A percentile compares a stretch with the other conserved stretches of the same genome.
phyloP scores from a whole-genome alignment of 2,113 vertebrate genomes.

The Ondatra zibethicus region DNA sequence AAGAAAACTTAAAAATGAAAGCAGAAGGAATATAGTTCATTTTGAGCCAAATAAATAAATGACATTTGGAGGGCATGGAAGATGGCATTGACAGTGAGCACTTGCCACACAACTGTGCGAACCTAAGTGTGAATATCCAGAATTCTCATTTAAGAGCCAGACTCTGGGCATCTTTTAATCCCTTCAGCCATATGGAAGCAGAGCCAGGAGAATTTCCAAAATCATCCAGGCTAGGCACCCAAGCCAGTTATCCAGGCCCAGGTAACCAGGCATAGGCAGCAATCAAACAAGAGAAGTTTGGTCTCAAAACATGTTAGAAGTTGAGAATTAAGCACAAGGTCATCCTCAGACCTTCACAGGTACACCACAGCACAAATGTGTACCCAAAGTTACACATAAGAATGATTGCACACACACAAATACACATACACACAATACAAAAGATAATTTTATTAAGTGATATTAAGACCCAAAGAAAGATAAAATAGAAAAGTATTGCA shows the following conservation, averaged over 20 bases:
- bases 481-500: neutral
- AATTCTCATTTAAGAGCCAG: neutral
- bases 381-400: neutral
- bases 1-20: neutral
- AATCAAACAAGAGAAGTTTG: neutral
- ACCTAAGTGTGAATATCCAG: neutral
- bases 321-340: neutral
- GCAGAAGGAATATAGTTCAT: neutral
- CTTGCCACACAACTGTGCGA: neutral
- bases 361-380: neutral
- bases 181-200: too few species aligned
- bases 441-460: neutral
- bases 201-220: neutral
- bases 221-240: neutral
- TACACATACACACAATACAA: neutral
- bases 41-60: neutral
- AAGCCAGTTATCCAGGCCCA: neutral
- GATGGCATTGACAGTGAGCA: too few species aligned
- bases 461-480: neutral
- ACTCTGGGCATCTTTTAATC: neutral
- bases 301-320: neutral
- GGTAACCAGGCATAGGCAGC: neutral
- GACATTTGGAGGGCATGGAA: neutral
- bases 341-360: neutral
- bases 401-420: neutral